Evolutionary conservation across 1,140 invertebrate species (phyloP).

Genomic region (Eciton burchellii): DNA sequence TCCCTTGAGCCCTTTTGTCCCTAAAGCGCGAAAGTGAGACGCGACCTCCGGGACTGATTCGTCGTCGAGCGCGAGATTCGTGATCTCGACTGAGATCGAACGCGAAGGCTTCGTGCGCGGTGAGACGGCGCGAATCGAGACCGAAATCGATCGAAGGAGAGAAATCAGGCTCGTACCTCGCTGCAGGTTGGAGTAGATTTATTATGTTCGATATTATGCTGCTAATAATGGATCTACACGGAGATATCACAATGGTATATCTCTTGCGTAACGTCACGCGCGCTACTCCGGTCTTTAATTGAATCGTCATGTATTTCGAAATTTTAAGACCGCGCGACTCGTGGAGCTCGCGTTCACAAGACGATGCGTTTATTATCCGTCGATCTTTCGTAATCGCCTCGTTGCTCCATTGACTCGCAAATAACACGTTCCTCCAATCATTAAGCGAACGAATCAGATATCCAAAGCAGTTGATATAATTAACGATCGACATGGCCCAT

Average conservation of each 20-base stretch:
- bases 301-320: slow-evolving; percentile 13
- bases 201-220: slow-evolving; percentile 26
- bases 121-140: not conserved
- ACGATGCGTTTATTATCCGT: slow-evolving; percentile 20
- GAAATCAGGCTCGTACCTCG: no score
- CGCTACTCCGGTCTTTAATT: slow-evolving; percentile 31
- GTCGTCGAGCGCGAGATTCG: not conserved
- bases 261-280: not conserved
- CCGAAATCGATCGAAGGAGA: no score
- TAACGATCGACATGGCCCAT: slow-evolving; percentile 51
- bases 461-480: slow-evolving; percentile 53
- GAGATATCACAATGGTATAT: no score
- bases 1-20: slow-evolving; percentile 38
- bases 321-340: not conserved
- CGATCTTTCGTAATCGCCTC: slow-evolving; percentile 13
- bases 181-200: slow-evolving; percentile 42
- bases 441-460: slow-evolving; percentile 51
- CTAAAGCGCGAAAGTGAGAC: slow-evolving; percentile 2
- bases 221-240: not conserved
- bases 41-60: slow-evolving; percentile 18
- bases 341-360: slow-evolving; percentile 7
- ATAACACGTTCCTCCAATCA: slow-evolving; percentile 12
- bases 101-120: not conserved
- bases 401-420: slow-evolving; percentile 13
- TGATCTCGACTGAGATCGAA: not conserved